These are phyloP conservation scores for Epizoanthus fatuus DNA, from an alignment of 92 coral and sea anemone genomes.

Conservation along the genomic window DNA sequence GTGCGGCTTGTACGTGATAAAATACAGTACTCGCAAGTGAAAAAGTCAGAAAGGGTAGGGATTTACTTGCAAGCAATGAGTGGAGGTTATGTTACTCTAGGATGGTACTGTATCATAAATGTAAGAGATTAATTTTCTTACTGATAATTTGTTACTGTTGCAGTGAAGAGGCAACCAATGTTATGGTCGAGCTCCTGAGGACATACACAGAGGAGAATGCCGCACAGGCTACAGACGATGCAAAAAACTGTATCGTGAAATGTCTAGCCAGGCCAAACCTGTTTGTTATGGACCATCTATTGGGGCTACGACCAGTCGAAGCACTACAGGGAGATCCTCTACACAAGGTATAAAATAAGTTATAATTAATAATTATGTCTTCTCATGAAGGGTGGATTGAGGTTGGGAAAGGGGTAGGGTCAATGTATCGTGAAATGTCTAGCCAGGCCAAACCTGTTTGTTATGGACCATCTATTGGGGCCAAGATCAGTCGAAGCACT, in stretches of 20 bases:
- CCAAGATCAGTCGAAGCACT: constrained; percentile 88
- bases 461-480: constrained; percentile 91
- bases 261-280: constrained; percentile 90
- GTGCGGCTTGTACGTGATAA: too few relatives aligned
- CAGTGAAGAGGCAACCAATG: constrained; percentile 95
- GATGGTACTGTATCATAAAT: not conserved
- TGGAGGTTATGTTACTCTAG: too few relatives aligned
- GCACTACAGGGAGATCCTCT: constrained; percentile 92
- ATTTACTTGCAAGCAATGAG: too few relatives aligned
- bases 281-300: constrained; percentile 90
- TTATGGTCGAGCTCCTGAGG: constrained; percentile 95
- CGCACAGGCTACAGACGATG: constrained; percentile 93
- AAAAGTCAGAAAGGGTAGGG: too few relatives aligned
- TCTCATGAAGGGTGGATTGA: too few relatives aligned
- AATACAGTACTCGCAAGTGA: too few relatives aligned
- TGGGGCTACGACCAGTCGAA: constrained; percentile 87
- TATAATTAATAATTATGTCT: too few relatives aligned
- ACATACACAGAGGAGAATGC: constrained; percentile 95
- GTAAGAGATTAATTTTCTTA: too few relatives aligned
- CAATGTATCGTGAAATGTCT: constrained; percentile 85
- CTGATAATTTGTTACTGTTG: not conserved
- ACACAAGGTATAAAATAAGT: constrained; percentile 63
- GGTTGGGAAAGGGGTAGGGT: too few relatives aligned
- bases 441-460: constrained; percentile 87
- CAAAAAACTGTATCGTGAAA: constrained; percentile 87